Base-by-base conservation (phyloP, 2,113 vertebrate species). In the Hippocampus barbouri region DNA sequence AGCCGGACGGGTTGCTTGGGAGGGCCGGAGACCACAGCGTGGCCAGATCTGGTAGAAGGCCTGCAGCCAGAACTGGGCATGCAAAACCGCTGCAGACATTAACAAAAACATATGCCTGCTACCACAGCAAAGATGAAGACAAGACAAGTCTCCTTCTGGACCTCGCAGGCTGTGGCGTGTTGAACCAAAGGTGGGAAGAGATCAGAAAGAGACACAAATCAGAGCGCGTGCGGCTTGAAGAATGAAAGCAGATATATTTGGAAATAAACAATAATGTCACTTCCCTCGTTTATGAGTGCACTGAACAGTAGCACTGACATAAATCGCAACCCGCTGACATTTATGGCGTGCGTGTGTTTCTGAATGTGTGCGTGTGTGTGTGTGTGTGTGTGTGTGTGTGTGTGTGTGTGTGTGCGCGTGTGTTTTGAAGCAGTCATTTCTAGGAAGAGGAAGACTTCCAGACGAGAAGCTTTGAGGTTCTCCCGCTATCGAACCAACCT, bases 251-350 rank as follows among this genome's bases (percentile, higher is more conserved):
- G 59, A 68, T 62, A 53, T 74, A 66, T 76, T 79, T 80, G 80
- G 41, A 60, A 9, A 68, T 40, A 18, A 70, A 72, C 68, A 77
- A 68, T 68, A 72, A 79, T 63, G 73, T 71, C 61, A 73, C 73
- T 66, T 73, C 68, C 76, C 77, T 71, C 49, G 68, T 70, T 62
- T 53, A 57, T 1, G 53, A 76, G 69, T 20, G 65, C 41, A 63
- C 62, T 25, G 14, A 79, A 59, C 74, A 65, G 62, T 1, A 61
- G 67, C 53, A 56, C 43, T 60, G 78, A 82, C 70, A 89, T 84
- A 79, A 85, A 83, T 83, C 80, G 49, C 45, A 67, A 77, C 21
- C 71, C 47, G 77, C 61, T 87, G 89, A 89, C 89, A 86, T 90
- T 88, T 87, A 82, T 64, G 73, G 56, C 83, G 62, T n/a, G 62